Evolutionary conservation across 2,113 vertebrate species (phyloP), one percentile per base, ranked within the genome.

Genomic region (Chaetorhynchus papuensis): DNA sequence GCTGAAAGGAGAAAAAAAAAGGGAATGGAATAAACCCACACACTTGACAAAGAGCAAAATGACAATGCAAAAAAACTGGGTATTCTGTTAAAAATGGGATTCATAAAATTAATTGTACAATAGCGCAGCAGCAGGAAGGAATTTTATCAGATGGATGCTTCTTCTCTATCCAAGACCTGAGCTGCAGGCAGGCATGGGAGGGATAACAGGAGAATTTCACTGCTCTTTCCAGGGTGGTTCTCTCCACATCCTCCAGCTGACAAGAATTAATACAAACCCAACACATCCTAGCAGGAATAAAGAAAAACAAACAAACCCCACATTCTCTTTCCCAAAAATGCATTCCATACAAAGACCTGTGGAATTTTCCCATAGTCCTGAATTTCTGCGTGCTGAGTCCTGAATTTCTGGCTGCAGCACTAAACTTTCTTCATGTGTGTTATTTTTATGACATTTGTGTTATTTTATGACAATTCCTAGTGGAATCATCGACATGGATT

Each of bases 51-150:
- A 89, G 60, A 86, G 76, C 56, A 93, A 85, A 92, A 92, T 56
- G 88, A 86, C 92, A 96, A 56, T n/a, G 83, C 87, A 93, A 71
- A 93, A 71, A 96, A 96, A 19, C 10, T 12, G 52, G 33, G 72
- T 57, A 52, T 56, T 89, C 64, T 2, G 3, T 56, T 83, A 78
- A 90, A 93, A 93, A 56, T 15, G 37, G 57, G 78, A 91, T 72
- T 89, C 26, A 50, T 42, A 69, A 91, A 91, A 87, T 92, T 91
- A 94, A 83, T 70, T 65, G 31, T 15, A 75, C 61, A 59, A 44
- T 1, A 81, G 60, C 14, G 2, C 56, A 84, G 89, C 90, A 90
- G 90, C 60, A 92, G 93, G 68, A 37, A 89, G 83, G 42, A 56
- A 49, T 28, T 41, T 35, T 54, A 57, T 81, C n/a, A 92, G 76